Base-by-base conservation (phyloP, 2,113 vertebrate genomes). In the Prionailurus viverrinus region DNA sequence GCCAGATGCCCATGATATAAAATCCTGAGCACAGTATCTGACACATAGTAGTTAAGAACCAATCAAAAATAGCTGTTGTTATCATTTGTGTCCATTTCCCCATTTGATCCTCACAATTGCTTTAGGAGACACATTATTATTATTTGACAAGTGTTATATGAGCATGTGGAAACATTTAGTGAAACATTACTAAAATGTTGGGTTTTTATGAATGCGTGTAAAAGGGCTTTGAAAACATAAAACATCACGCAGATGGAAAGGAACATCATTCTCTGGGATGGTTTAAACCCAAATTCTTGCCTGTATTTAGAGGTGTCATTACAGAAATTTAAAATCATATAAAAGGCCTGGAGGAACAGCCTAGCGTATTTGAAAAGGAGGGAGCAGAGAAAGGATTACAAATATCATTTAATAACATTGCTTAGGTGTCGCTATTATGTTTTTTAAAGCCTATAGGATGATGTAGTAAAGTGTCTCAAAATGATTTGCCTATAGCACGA, bases 141-240 rank as follows among this genome's bases (percentile, higher is more conserved):
- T 68, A 51, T 81, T 94, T 88, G 91, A 96, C 89, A 97, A 84
- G 82, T 90, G 93, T 86, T 53, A 3, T 36, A 85, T n/a, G 55
- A 78, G n/a, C 84, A 79, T 55, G 23, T 83, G 93, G 93, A 89
- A 91, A 66, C 63, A 94, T 84, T 94, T 69, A 92, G 91, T 68
- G 95, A 85, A 96, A 83, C 83, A 90, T 73, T 76, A 45, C 89
- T 66, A 96, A 88, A 95, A 89, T 94, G 73, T 73, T 92, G 36
- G 33, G 31, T 94, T 48, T 94, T 93, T 91, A 89, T 95, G 89
- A 90, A 90, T 80, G 79, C 74, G 51, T 84, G 51, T 86, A 80
- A 91, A 96, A 92, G 76, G 69, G n/a, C 80, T 94, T 95, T 83
- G 74, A 89, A 41, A 89, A 85, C 88, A n/a, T 83, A 63, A 92